Percentiles rank a stretch among this genome's conserved stretches.
Evolutionary conservation across 2,113 vertebrate species (phyloP).

Genomic region (Emydura subglobosa): DNA sequence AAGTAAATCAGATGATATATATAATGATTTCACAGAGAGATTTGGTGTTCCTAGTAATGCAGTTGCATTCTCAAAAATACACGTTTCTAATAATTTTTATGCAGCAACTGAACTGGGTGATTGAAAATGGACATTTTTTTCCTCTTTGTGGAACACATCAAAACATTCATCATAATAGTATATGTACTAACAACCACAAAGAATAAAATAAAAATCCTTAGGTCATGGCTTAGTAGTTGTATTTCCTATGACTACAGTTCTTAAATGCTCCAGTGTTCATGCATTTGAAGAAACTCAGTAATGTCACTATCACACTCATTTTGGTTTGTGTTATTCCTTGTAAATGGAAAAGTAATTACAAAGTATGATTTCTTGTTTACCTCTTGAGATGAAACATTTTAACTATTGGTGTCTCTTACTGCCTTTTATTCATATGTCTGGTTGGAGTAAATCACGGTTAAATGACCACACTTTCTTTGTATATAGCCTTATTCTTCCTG

Average conservation of each 20-base stretch:
- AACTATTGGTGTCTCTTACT: neutral
- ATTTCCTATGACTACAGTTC: neutral
- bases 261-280: neutral
- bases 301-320: neutral
- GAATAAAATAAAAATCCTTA: neutral
- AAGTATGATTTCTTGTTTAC: neutral
- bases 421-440: neutral
- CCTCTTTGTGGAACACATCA: neutral
- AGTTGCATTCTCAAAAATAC: neutral
- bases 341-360: neutral
- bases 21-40: neutral
- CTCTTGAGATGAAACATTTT: neutral
- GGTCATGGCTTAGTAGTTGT: neutral
- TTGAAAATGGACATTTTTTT: neutral
- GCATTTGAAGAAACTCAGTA: neutral
- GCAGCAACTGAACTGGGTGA: neutral
- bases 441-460: neutral
- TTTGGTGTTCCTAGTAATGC: neutral
- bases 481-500: slow-evolving; percentile 90
- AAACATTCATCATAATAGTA: neutral
- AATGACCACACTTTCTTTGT: slow-evolving; percentile 3
- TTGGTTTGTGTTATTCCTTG: neutral
- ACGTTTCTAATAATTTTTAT: neutral
- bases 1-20: neutral
- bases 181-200: neutral